phyloP scores from a whole-genome alignment of 2,113 vertebrate genomes.

The Tragelaphus buxtoni region DNA sequence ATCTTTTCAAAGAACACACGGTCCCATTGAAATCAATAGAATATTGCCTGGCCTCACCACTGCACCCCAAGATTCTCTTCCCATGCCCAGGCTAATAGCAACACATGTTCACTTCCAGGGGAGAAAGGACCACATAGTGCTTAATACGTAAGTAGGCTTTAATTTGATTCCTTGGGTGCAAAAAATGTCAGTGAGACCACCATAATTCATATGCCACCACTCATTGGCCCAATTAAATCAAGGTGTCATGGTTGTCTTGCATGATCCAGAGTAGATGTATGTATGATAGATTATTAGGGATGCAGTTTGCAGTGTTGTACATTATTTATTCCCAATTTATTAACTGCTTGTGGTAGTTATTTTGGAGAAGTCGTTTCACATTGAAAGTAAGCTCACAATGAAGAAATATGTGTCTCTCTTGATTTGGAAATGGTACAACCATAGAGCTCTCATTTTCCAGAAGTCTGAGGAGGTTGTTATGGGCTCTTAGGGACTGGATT shows the following conservation, averaged over 20 bases:
- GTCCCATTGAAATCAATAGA: slow-evolving; percentile 62
- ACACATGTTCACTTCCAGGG: slow-evolving; percentile 44
- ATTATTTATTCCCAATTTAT: slow-evolving; percentile 45
- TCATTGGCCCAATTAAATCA: slow-evolving; percentile 6
- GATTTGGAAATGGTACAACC: background rate
- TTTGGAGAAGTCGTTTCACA: background rate
- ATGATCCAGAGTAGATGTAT: background rate
- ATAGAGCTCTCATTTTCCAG: background rate
- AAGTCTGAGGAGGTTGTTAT: background rate
- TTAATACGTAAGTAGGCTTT: slow-evolving; percentile 46
- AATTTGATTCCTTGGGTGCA: slow-evolving; percentile 63
- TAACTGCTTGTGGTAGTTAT: background rate
- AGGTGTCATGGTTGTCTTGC: background rate
- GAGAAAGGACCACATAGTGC: slow-evolving; percentile 19
- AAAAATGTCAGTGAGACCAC: slow-evolving; percentile 59
- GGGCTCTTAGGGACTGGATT: background rate
- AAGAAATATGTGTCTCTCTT: background rate
- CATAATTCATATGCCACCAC: background rate
- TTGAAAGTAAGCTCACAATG: background rate
- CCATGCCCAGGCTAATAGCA: slow-evolving; percentile 61
- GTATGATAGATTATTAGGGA: background rate
- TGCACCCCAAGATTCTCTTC: slow-evolving; percentile 65
- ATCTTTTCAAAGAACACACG: slow-evolving; percentile 29
- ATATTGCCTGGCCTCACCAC: slow-evolving; percentile 40
- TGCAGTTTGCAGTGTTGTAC: background rate